These are phyloP conservation scores for Antheraea mylitta DNA, from an alignment of 1,140 invertebrate genomes.

Conservation along the genomic window DNA sequence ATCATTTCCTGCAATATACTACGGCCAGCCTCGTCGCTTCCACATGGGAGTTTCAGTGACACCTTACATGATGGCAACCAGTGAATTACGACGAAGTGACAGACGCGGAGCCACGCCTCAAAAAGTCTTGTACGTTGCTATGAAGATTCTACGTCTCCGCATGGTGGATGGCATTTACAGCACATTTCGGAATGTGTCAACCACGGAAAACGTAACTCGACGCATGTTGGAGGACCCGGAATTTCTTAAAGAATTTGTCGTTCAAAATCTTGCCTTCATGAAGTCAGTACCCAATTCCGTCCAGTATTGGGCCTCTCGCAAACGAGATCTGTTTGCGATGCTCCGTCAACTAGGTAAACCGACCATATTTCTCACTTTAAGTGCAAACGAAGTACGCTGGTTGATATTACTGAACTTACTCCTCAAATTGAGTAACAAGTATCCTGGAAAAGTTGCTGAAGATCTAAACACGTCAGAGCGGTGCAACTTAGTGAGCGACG, in stretches of 20 bases:
- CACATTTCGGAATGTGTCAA: constrained; percentile 7
- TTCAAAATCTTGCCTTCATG: constrained; percentile 4
- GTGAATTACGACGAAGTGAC: constrained; percentile 20
- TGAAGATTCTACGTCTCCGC: constrained; percentile 18
- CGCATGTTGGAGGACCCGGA: constrained; percentile 1
- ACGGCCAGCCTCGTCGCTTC: constrained; percentile 24
- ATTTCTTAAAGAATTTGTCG: constrained; percentile 3
- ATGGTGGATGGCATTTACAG: constrained; percentile 8
- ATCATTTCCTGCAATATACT: constrained; percentile 43
- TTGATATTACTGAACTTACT: constrained; percentile 2
- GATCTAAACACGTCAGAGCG: constrained; percentile 6
- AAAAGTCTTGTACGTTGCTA: constrained; percentile 12
- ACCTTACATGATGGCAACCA: constrained; percentile 14
- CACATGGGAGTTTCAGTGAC: constrained; percentile 15
- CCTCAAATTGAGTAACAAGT: constrained; percentile 5
- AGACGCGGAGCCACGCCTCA: constrained; percentile 17
- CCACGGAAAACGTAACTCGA: constrained; percentile 10
- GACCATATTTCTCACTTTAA: constrained; percentile 5
- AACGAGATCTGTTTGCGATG: constrained; percentile 9
- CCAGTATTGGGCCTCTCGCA: constrained; percentile 6
- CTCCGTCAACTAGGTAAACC: constrained; percentile 7
- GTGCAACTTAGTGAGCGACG: constrained; percentile 5
- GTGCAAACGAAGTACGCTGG: constrained; percentile 9
- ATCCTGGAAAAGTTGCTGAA: not conserved
- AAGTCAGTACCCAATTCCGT: constrained; percentile 8